A percentile compares a stretch with the other conserved stretches of the same genome.
Evolutionary conservation across 2,888 invertebrate genomes (phyloP).

Genomic region (Parapristionchus giblindavisi): DNA sequence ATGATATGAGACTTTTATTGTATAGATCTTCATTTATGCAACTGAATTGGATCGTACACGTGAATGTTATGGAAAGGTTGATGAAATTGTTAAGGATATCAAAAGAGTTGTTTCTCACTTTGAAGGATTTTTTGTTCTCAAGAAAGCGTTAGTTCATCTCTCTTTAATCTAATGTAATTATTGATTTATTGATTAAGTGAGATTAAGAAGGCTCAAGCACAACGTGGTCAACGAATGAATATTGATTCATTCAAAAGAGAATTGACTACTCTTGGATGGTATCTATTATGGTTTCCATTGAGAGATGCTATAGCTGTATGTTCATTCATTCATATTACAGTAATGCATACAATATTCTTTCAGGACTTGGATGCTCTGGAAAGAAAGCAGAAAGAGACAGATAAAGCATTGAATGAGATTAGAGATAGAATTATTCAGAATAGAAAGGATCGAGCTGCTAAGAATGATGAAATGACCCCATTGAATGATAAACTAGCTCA

Average conservation of each 20-base stretch:
- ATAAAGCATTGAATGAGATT: not conserved
- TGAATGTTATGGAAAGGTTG: constrained; percentile 14
- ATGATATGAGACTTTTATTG: not conserved
- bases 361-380: constrained; percentile 22
- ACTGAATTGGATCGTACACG: constrained; percentile 48
- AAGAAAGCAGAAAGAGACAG: constrained; percentile 18
- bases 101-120: not conserved
- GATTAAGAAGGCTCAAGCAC: constrained; percentile 17
- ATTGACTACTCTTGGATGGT: constrained; percentile 19
- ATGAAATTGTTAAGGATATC: constrained; percentile 15
- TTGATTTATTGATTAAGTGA: constrained; percentile 7
- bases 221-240: not conserved
- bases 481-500: not conserved
- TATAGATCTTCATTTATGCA: constrained; percentile 51
- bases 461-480: not conserved
- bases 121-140: not conserved
- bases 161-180: not conserved
- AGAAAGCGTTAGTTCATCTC: not conserved
- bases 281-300: constrained; percentile 30
- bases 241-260: not conserved
- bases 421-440: constrained; percentile 8
- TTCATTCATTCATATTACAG: not conserved
- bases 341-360: no score
- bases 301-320: constrained; percentile 31
- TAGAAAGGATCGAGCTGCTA: not conserved